These are phyloP conservation scores for Syngnathus acus DNA, from an alignment of 2,797 vertebrate genomes.

Conservation along the genomic window DNA sequence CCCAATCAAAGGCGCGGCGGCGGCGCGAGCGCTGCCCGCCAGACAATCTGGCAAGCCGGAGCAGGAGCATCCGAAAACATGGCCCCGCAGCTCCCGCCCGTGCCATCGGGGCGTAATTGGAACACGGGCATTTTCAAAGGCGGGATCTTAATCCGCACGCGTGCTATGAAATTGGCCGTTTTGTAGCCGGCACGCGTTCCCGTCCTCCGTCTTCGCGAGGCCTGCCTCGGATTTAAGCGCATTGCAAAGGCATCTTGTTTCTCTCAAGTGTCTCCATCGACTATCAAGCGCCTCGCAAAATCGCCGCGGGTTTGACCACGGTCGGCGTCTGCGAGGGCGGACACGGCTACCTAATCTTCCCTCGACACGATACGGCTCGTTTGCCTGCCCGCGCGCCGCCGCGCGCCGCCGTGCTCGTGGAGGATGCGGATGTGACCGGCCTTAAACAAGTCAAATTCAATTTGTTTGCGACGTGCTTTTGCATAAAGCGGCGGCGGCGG, in stretches of 20 bases:
- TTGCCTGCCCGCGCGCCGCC: constrained; percentile 46
- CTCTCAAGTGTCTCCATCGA: constrained; percentile 43
- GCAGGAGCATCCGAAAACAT: constrained; percentile 59
- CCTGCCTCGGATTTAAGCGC: constrained; percentile 37
- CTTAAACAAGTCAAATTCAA: constrained; percentile 49
- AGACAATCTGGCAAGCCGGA: constrained; percentile 66
- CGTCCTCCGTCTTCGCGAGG: constrained; percentile 43
- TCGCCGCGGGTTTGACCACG: constrained; percentile 70
- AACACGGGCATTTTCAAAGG: constrained; percentile 78
- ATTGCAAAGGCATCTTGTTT: constrained; percentile 31
- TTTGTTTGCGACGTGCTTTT: constrained; percentile 42
- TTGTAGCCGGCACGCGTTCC: constrained; percentile 52
- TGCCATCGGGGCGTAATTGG: constrained; percentile 68
- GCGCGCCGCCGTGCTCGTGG: constrained; percentile 27
- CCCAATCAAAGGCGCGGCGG: constrained; percentile 52
- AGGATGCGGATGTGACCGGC: constrained; percentile 46
- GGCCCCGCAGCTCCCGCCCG: constrained; percentile 57
- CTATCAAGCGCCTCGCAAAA: constrained; percentile 42
- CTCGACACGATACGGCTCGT: constrained; percentile 66
- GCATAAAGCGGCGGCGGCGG: constrained; percentile 43
- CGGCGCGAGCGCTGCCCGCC: constrained; percentile 56
- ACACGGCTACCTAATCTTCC: constrained; percentile 70
- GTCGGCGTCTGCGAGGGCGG: constrained; percentile 61
- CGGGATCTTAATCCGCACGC: constrained; percentile 75
- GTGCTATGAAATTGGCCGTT: constrained; percentile 77